Evolutionary conservation across 2,113 vertebrate genomes (phyloP).

Genomic region (Gambusia holbrooki): DNA sequence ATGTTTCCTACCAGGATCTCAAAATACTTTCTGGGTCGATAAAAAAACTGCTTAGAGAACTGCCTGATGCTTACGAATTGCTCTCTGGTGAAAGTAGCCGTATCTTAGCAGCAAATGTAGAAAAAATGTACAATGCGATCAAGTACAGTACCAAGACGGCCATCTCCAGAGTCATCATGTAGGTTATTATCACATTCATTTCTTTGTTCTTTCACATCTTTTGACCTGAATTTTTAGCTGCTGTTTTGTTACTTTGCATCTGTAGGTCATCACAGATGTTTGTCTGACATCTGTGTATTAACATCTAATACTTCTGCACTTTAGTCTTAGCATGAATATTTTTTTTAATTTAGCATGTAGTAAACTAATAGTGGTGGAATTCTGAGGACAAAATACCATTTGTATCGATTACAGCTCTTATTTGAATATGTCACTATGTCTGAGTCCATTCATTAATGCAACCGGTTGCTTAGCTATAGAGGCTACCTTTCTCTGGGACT

Average conservation of each 20-base stretch:
- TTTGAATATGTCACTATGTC: conserved; percentile 15
- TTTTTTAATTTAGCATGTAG: neutral
- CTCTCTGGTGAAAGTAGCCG: neutral
- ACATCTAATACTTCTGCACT: too few species aligned
- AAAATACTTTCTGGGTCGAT: too few species aligned
- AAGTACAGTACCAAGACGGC: neutral
- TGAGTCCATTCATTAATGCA: conserved; percentile 48
- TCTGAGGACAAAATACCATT: neutral
- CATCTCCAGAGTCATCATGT: neutral
- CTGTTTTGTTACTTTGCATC: too few species aligned
- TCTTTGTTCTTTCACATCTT: too few species aligned
- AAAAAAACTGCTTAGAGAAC: neutral
- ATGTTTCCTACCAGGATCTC: too few species aligned
- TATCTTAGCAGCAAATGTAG: neutral
- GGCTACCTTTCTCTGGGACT: conserved; percentile 48
- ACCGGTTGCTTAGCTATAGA: conserved; percentile 27
- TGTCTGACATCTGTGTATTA: too few species aligned
- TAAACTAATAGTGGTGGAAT: conserved; percentile 4
- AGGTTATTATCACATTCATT: neutral
- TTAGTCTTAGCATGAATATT: too few species aligned
- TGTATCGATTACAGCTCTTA: conserved; percentile 3
- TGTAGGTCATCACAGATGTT: too few species aligned
- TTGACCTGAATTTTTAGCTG: too few species aligned
- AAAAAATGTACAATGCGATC: neutral
- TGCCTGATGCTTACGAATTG: neutral